A percentile compares a stretch with the other conserved stretches of the same genome.
Conservation (phyloP, 2,888 invertebrate species). For the Plutella xylostella region DNA sequence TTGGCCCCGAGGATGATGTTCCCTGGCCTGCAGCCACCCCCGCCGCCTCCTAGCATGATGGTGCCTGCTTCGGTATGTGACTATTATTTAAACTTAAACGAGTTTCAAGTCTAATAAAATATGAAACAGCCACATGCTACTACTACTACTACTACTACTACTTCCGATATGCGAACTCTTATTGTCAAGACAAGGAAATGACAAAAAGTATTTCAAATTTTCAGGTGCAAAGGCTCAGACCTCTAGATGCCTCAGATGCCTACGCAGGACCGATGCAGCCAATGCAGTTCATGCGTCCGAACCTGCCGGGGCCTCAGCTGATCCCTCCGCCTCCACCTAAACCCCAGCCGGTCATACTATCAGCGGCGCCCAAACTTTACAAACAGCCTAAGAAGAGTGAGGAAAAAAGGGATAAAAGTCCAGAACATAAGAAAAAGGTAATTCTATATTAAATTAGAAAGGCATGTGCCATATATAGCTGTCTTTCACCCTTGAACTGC, state of each 20-base stretch:
- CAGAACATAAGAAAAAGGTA: constrained; percentile 43
- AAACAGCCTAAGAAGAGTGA: constrained; percentile 66
- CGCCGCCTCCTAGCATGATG: constrained; percentile 73
- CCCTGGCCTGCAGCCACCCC: constrained; percentile 75
- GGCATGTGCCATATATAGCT: too few species aligned
- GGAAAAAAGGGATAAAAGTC: constrained; percentile 41
- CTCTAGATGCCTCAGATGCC: constrained; percentile 28
- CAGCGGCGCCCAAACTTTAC: constrained; percentile 78
- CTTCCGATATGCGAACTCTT: too few species aligned
- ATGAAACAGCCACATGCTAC: too few species aligned
- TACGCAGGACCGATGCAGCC: constrained; percentile 29
- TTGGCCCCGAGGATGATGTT: constrained; percentile 54
- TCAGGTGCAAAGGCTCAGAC: constrained; percentile 46
- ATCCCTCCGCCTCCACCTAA: constrained; percentile 55
- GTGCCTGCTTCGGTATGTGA: too few species aligned
- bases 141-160: too few species aligned
- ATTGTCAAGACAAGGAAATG: too few species aligned
- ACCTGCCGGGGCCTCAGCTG: constrained; percentile 48
- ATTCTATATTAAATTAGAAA: too few species aligned
- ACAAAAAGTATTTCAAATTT: too few species aligned
- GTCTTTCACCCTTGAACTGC: too few species aligned
- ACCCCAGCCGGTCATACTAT: constrained; percentile 73
- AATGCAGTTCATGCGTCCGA: constrained; percentile 47
- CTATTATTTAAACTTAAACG: too few species aligned
- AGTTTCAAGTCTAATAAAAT: too few species aligned